Evolutionary conservation across 30 jellyfish, hydroid and myxozoan species (phyloP).

Genomic region (Cassiopea xamachana): DNA sequence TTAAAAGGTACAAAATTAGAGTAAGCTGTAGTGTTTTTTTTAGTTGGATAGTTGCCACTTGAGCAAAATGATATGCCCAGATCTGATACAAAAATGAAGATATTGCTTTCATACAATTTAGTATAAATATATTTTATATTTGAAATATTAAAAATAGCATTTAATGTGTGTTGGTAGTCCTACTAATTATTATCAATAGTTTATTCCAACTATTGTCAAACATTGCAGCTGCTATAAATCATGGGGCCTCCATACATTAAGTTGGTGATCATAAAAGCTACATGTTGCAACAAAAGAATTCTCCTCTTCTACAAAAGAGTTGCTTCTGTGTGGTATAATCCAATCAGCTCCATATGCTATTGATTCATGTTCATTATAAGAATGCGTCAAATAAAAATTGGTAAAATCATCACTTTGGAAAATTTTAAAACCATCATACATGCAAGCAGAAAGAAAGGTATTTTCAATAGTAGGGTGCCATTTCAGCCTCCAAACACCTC

Average conservation of each 20-base stretch:
- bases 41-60: too few species aligned
- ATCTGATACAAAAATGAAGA: too few species aligned
- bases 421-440: constrained; percentile 91
- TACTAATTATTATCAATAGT: too few species aligned
- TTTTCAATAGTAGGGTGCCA: constrained; percentile 80
- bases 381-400: constrained; percentile 7
- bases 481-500: constrained; percentile 97
- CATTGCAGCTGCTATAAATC: background rate
- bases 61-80: too few species aligned
- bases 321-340: constrained; percentile 20
- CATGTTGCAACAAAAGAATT: constrained; percentile 76
- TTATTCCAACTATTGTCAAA: background rate
- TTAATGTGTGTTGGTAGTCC: too few species aligned
- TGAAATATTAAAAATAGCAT: too few species aligned
- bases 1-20: too few species aligned
- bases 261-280: constrained; percentile 83
- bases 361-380: constrained; percentile 76
- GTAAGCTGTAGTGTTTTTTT: too few species aligned
- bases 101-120: too few species aligned
- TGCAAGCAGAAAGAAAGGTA: constrained; percentile 83
- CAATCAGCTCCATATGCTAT: constrained; percentile 96
- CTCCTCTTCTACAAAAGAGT: background rate
- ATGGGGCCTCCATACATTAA: constrained; percentile 69
- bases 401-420: constrained; percentile 20
- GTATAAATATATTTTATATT: too few species aligned